Evolutionary conservation across 2,888 invertebrate species (phyloP).

Genomic region (Eupeodes latifasciatus): DNA sequence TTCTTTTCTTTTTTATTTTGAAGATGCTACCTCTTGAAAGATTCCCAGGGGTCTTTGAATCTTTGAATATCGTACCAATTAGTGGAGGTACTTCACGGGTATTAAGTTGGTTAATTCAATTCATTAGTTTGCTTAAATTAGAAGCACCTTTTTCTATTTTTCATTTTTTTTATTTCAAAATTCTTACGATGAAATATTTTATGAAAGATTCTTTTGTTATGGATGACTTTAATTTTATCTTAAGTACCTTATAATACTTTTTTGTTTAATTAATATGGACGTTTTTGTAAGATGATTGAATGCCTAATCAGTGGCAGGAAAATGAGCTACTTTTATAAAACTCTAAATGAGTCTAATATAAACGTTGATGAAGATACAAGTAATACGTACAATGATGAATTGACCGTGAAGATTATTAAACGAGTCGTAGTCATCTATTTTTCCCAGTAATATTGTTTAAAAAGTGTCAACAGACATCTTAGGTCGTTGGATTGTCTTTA

Average conservation of each 20-base stretch:
- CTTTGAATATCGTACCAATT: not conserved
- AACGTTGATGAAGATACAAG: not conserved
- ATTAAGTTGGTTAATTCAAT: slow-evolving; percentile 54
- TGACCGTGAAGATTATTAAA: too few species aligned
- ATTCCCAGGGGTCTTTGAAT: slow-evolving; percentile 13
- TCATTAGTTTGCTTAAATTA: slow-evolving; percentile 43
- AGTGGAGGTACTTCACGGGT: slow-evolving; percentile 51
- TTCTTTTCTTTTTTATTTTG: not conserved
- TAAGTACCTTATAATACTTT: not conserved
- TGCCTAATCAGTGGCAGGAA: not conserved
- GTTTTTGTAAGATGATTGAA: slow-evolving; percentile 1
- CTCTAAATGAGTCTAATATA: not conserved
- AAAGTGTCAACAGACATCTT: too few species aligned
- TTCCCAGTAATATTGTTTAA: too few species aligned
- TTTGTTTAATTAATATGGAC: not conserved
- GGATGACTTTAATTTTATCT: not conserved
- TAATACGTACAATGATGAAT: not conserved
- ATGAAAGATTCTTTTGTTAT: not conserved
- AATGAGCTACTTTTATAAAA: not conserved
- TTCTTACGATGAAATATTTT: not conserved
- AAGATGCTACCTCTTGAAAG: not conserved
- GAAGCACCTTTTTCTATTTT: not conserved
- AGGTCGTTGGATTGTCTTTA: too few species aligned
- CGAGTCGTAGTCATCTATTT: too few species aligned
- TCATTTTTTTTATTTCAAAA: not conserved